Evolutionary conservation across 2,888 invertebrate genomes (phyloP).

Genomic region (Melieria omissa): DNA sequence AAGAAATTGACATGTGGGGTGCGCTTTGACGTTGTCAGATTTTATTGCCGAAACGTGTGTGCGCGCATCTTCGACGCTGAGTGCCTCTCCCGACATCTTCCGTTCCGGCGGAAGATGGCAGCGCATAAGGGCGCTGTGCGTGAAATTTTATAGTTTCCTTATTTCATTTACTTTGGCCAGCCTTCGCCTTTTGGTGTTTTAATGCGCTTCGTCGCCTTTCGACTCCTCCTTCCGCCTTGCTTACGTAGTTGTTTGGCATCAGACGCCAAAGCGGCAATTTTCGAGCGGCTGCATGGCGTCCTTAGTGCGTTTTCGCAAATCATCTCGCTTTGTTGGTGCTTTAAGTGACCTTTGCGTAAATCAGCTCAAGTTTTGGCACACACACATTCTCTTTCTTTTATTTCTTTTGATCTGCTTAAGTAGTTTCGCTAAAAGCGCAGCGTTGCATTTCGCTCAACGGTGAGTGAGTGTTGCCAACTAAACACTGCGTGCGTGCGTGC

Average conservation of each 20-base stretch:
- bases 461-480: no score
- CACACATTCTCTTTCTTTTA: no score
- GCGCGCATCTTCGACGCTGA: constrained; percentile 10
- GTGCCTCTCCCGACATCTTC: background rate
- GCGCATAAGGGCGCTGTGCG: constrained; percentile 21
- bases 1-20: background rate
- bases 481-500: no score
- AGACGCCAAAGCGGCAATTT: background rate
- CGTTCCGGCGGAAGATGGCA: constrained; percentile 17
- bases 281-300: no score
- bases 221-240: background rate
- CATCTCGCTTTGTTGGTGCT: no score
- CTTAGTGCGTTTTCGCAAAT: no score
- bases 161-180: constrained; percentile 20
- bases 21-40: constrained; percentile 44
- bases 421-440: no score
- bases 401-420: no score
- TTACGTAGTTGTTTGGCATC: background rate
- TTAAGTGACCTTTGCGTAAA: no score
- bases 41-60: constrained; percentile 49
- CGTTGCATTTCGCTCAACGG: no score
- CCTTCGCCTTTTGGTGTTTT: background rate
- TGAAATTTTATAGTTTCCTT: constrained; percentile 40
- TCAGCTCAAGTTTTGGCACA: no score
- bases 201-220: constrained; percentile 14